These are phyloP conservation scores for Anabas testudineus DNA, from an alignment of 2,797 vertebrate species.

Conservation along the genomic window DNA sequence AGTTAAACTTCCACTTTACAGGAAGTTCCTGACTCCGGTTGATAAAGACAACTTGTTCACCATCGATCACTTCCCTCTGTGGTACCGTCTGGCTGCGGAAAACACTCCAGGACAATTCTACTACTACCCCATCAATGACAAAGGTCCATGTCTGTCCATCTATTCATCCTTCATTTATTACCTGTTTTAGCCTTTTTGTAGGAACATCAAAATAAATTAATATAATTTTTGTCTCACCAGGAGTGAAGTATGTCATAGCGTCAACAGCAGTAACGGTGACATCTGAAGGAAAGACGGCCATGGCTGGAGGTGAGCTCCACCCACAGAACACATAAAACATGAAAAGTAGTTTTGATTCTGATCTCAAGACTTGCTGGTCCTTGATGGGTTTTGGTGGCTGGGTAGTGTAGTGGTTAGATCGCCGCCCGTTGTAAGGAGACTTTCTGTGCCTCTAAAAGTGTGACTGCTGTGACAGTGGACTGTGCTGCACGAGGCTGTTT, in stretches of 20 bases:
- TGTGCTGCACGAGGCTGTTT: too few relatives aligned
- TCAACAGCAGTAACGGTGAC: conserved; percentile 89
- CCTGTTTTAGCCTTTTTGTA: neutral
- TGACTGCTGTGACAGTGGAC: too few relatives aligned
- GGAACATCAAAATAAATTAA: neutral
- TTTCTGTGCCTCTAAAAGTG: too few relatives aligned
- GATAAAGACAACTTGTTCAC: conserved; percentile 93
- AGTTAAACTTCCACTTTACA: conserved; percentile 52
- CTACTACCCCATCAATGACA: conserved; percentile 86
- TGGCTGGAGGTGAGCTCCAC: conserved; percentile 88
- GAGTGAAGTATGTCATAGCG: conserved; percentile 83
- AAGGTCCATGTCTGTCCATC: conserved; percentile 77
- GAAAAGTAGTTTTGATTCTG: too few relatives aligned
- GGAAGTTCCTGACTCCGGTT: conserved; percentile 87
- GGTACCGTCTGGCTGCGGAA: conserved; percentile 94
- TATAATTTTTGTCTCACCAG: conserved; percentile 58
- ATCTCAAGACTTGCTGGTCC: too few relatives aligned
- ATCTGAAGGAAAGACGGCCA: conserved; percentile 85
- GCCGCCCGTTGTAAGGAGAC: too few relatives aligned
- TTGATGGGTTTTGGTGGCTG: too few relatives aligned
- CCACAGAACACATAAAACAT: too few relatives aligned
- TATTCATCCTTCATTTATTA: too few relatives aligned
- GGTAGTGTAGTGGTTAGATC: too few relatives aligned
- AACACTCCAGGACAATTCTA: conserved; percentile 90
- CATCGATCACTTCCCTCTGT: conserved; percentile 93